These are phyloP conservation scores for Suricata suricatta DNA, from an alignment of 2,113 vertebrate species.

Conservation along the genomic window DNA sequence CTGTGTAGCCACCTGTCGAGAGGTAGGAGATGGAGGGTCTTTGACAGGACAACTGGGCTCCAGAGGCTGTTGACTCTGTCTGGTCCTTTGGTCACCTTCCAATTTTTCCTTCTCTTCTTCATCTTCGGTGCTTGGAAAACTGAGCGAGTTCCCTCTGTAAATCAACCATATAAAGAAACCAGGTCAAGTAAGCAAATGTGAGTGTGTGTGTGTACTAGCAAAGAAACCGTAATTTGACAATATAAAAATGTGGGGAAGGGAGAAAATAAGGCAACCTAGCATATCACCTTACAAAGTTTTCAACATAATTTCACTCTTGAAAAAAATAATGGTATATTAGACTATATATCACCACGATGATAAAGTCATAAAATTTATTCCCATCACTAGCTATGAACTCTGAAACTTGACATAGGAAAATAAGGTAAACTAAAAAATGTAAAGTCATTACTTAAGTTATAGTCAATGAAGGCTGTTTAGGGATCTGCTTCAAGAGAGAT, in stretches of 20 bases:
- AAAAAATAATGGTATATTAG: neutral
- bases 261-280: neutral
- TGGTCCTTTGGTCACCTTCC: constrained; percentile 36
- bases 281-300: neutral
- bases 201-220: neutral
- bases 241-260: neutral
- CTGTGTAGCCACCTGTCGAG: constrained; percentile 55
- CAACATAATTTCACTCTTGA: constrained; percentile 3
- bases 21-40: neutral
- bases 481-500: neutral
- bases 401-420: neutral
- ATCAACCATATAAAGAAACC: constrained; percentile 67
- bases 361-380: neutral
- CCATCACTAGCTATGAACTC: neutral
- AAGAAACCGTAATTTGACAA: neutral
- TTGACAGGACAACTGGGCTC: constrained; percentile 69
- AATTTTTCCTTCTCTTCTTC: constrained; percentile 58
- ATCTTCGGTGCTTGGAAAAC: constrained; percentile 81
- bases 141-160: constrained; percentile 86
- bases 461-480: neutral
- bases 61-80: constrained; percentile 71
- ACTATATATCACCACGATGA: neutral
- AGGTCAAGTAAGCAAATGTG: neutral
- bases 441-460: neutral
- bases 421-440: neutral